Percentiles rank a stretch among this genome's conserved stretches.
Evolutionary conservation across 2,113 vertebrate species (phyloP).

Genomic region (Tetrax tetrax): DNA sequence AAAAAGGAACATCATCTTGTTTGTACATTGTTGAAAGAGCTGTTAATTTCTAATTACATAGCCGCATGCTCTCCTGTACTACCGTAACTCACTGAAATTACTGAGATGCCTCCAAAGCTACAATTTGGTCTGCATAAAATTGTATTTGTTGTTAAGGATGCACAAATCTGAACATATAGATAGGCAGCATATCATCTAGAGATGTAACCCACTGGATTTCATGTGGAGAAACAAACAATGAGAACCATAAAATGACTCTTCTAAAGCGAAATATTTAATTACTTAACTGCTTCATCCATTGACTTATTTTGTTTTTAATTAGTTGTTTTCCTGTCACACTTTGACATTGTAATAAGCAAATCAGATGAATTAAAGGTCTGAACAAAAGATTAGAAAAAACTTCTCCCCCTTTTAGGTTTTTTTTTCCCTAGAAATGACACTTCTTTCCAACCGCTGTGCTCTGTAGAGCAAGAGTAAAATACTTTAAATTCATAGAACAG

Average conservation of each 20-base stretch:
- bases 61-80: background rate
- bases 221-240: background rate
- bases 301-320: background rate
- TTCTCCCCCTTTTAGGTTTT: fast-evolving
- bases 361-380: background rate
- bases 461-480: background rate
- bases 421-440: background rate
- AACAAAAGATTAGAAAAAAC: background rate
- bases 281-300: background rate
- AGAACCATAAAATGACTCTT: background rate
- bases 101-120: background rate
- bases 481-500: background rate
- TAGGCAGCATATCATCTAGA: background rate
- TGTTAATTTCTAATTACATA: conserved; percentile 22
- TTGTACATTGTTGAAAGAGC: background rate
- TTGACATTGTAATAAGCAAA: background rate
- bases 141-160: background rate
- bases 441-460: background rate
- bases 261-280: background rate
- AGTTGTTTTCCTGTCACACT: background rate
- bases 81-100: background rate
- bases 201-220: background rate
- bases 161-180: background rate
- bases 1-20: background rate
- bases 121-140: background rate